Conservation (phyloP, 1,140 invertebrate genomes). For the Orius insidiosus region DNA sequence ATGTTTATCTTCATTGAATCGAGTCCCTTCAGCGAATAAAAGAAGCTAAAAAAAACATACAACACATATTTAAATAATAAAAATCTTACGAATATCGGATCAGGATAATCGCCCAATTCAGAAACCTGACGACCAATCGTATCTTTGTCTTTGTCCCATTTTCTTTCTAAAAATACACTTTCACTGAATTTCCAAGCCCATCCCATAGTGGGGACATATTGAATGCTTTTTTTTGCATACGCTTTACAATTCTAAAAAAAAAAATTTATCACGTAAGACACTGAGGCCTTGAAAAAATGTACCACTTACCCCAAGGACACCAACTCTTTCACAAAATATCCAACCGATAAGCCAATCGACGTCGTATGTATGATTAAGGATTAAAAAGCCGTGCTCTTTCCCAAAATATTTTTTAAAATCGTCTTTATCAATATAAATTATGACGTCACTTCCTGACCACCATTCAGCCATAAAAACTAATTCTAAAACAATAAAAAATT, state of each 20-base stretch:
- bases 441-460: constrained; percentile 65
- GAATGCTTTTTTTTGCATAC: constrained; percentile 81
- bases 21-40: constrained; percentile 86
- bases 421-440: constrained; percentile 58
- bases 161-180: constrained; percentile 79
- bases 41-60: constrained; percentile 43
- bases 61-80: constrained; percentile 6
- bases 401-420: constrained; percentile 64
- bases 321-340: constrained; percentile 61
- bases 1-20: constrained; percentile 77
- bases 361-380: constrained; percentile 94
- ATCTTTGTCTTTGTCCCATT: constrained; percentile 75
- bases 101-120: constrained; percentile 68
- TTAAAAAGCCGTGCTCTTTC: constrained; percentile 70
- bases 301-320: constrained; percentile 55
- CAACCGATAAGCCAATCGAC: constrained; percentile 87
- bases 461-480: constrained; percentile 82
- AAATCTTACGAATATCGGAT: constrained; percentile 62
- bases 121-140: constrained; percentile 63
- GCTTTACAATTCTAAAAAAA: constrained; percentile 76
- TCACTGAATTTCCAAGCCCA: constrained; percentile 92
- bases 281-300: neutral
- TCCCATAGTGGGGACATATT: constrained; percentile 81
- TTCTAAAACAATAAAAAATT: constrained; percentile 41
- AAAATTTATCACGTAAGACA: constrained; percentile 15